These are phyloP conservation scores for Dreissena polymorpha DNA, from an alignment of 1,140 invertebrate species.

Conservation along the genomic window DNA sequence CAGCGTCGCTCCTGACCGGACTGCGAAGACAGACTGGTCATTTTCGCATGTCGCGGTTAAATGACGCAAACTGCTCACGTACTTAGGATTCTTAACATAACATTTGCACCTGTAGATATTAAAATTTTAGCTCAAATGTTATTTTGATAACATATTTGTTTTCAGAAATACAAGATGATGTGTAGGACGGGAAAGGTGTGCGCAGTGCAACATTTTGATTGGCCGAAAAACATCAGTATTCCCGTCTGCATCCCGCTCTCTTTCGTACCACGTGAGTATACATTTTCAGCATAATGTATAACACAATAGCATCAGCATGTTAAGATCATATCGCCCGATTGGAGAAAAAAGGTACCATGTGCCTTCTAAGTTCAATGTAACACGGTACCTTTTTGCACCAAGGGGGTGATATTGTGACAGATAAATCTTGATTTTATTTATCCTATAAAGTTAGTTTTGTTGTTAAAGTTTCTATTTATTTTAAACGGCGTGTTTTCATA, in stretches of 20 bases:
- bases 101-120: background rate
- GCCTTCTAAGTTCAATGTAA: too few species aligned
- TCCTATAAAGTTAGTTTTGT: too few species aligned
- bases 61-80: background rate
- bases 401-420: too few species aligned
- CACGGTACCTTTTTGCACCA: too few species aligned
- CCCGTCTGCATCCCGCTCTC: slow-evolving; percentile 53
- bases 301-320: too few species aligned
- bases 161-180: slow-evolving; percentile 56
- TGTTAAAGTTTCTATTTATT: too few species aligned
- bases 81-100: background rate
- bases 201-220: slow-evolving; percentile 49
- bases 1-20: background rate
- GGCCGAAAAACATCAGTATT: slow-evolving; percentile 50
- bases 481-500: too few species aligned
- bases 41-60: background rate
- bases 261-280: slow-evolving; percentile 51
- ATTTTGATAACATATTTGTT: background rate
- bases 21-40: background rate
- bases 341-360: too few species aligned
- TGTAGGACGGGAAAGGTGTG: slow-evolving; percentile 53
- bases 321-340: too few species aligned
- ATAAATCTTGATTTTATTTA: too few species aligned
- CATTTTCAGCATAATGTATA: too few species aligned
- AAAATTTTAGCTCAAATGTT: background rate